Conservation (phyloP, 35 echinoderm and acorn worm species). For the Heliocidaris tuberculata region DNA sequence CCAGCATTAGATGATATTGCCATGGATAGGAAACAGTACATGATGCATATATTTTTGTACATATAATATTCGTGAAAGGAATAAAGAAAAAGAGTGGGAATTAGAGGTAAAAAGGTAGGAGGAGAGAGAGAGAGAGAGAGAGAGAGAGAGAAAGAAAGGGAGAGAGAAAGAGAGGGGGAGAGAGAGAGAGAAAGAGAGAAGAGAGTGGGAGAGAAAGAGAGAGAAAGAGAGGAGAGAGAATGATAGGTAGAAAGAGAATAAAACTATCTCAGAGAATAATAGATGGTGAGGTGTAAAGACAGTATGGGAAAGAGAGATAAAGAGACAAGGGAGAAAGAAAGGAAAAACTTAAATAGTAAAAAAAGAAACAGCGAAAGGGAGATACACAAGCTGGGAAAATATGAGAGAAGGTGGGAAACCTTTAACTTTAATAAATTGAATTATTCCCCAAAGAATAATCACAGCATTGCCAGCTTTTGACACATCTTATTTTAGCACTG, state of each 20-base stretch:
- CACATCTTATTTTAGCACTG: neutral
- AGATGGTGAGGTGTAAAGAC: no score
- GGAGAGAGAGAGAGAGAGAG: neutral
- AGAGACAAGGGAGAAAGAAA: neutral
- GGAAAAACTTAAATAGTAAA: neutral
- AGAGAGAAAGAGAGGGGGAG: no score
- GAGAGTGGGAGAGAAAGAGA: neutral
- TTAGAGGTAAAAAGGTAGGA: neutral
- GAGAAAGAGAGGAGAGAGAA: slow-evolving; percentile 20
- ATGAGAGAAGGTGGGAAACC: neutral
- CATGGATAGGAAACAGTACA: no score
- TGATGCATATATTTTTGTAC: no score
- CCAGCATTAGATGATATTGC: no score
- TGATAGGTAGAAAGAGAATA: neutral
- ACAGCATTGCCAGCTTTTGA: neutral
- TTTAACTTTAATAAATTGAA: neutral
- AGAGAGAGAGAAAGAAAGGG: no score
- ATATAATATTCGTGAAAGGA: neutral
- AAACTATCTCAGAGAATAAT: neutral
- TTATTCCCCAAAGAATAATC: neutral
- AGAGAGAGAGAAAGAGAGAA: no score
- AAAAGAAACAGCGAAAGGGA: neutral
- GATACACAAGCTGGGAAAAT: neutral
- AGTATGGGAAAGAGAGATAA: neutral
- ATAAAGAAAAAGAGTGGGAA: neutral